These are phyloP conservation scores for Synanthedon myopaeformis DNA, from an alignment of 2,888 invertebrate genomes.

Conservation along the genomic window DNA sequence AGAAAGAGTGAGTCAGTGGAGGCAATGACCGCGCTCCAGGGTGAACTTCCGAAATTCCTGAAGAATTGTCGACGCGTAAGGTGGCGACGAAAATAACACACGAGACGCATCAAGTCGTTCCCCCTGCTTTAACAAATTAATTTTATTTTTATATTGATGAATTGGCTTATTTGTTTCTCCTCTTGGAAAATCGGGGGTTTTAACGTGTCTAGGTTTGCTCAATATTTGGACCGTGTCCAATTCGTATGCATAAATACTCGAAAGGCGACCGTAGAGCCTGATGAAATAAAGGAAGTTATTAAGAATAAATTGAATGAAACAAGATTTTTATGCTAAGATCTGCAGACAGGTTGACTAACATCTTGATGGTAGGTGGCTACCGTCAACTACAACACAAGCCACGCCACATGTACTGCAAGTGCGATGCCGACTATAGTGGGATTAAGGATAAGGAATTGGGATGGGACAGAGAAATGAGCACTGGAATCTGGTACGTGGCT, in stretches of 20 bases:
- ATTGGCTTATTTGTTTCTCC: constrained; percentile 47
- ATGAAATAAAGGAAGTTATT: neutral
- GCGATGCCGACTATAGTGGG: no score
- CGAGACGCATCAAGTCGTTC: constrained; percentile 44
- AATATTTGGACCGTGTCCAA: constrained; percentile 16
- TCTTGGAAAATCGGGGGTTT: constrained; percentile 5
- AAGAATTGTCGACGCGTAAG: constrained; percentile 65
- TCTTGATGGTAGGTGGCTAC: no score
- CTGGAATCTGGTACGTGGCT: no score
- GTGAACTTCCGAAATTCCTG: constrained; percentile 68
- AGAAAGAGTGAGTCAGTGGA: constrained; percentile 61
- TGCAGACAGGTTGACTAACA: no score
- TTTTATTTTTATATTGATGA: constrained; percentile 65
- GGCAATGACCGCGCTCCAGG: constrained; percentile 59
- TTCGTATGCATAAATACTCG: neutral
- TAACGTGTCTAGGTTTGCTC: constrained; percentile 9
- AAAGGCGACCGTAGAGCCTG: neutral
- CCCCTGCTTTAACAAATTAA: constrained; percentile 50
- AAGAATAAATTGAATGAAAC: no score
- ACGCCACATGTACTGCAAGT: no score
- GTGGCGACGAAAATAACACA: constrained; percentile 60
- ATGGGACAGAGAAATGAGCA: no score
- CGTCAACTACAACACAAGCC: no score
- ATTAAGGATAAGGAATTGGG: no score
- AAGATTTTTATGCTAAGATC: no score